Base-by-base conservation (phyloP, 2,888 invertebrate genomes). In the Dioctria linearis region DNA sequence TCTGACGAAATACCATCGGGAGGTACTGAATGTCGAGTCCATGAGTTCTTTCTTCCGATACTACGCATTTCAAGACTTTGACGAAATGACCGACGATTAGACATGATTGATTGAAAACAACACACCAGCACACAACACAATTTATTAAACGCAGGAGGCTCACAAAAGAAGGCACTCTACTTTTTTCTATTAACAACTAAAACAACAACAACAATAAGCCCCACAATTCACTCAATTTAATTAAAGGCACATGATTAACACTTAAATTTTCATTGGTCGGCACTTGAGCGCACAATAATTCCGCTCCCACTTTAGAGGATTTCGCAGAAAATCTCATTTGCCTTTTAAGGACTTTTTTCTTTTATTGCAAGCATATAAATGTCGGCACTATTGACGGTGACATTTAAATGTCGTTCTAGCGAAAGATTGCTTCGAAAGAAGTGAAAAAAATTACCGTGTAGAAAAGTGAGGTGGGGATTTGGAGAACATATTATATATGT, bases 1-100 rank as follows among this genome's bases (percentile, higher is more conserved):
- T 87, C 87, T 75, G 87, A 87, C n/a, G 86, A 84, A 83, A 85
- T 86, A 11, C 87, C 84, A 5, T 87, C 87, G 54, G 87, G 87
- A 59, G 87, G 87, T 86, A 86, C 86, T 8, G 88, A 87, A 78
- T 88, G 88, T 3, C 87, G 86, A 79, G 86, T 86, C 87, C 87
- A 87, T 0, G 87, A 86, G 80, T 87, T 86, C 81, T 86, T 61
- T 37, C 76, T 43, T 4, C 63, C 63, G n/a, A 76, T 63, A 49
- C 13, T 76, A 25, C 49, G 37, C 63, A 76, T 5, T 42, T 76
- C 76, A 4, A 76, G 13, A 63, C 63, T 76, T 49, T 63, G 76
- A 46, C 76, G 76, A 73, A 57, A 73, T 46, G 46, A 25, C 25
- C 25, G 37, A 6, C 76, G 76, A 39, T 63, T 63, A 39, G 76